Base-by-base conservation (phyloP, 2,113 vertebrate genomes). In the Vulpes lagopus region DNA sequence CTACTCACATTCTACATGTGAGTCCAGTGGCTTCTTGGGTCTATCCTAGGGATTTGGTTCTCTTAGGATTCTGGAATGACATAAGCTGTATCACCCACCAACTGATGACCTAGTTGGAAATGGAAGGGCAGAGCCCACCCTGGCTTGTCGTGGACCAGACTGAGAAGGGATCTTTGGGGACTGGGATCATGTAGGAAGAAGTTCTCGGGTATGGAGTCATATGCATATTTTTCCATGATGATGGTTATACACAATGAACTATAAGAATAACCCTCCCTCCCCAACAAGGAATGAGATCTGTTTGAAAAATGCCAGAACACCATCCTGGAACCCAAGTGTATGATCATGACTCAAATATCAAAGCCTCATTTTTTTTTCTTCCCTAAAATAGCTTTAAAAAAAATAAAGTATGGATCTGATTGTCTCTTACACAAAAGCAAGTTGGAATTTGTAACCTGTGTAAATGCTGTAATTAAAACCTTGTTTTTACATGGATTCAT, bases 401-500 rank as follows among this genome's bases (percentile, higher is more conserved):
- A 65, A 92, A 89, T 59, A 60, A 89, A 90, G 32, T 57, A 81
- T 89, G 81, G 22, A 25, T 97, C 94, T 95, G 73, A 97, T 94
- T 96, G 35, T 97, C 96, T 98, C 91, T 83, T 82, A 73, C 9
- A 73, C 91, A 96, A 97, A 98, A 38, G 95, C 98, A 96, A 92
- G 85, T 95, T 65, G 93, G 94, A 94, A 98, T 82, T 93, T 98
- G 87, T 95, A 97, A 99, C 95, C 98, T 96, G 65, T 92, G 71
- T 97, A 94, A 98, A 97, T 0, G 3, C 43, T 87, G 89, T 98
- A 97, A 98, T 98, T 97, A 95, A 93, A 98, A 96, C 71, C 85
- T 92, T 97, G 92, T 88, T 98, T 94, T 98, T 96, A 94, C 97
- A 96, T 95, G 95, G 94, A 98, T 88, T 92, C 98, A 88, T 97